phyloP scores from a whole-genome alignment of 2,113 vertebrate genomes.

The Seriola dumerili region DNA sequence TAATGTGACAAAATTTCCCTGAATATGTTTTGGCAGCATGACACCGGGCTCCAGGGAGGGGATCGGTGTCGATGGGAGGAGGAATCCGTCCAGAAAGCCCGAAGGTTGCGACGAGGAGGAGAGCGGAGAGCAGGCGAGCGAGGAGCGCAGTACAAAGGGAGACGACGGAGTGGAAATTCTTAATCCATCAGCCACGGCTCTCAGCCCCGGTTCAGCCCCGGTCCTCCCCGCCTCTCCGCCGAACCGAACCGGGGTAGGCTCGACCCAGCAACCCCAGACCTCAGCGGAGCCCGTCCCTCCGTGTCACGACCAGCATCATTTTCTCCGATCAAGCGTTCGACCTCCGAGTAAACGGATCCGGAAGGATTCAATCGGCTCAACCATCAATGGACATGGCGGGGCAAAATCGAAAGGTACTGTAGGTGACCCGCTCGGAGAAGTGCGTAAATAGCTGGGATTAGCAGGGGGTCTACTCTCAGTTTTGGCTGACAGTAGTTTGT shows the following conservation, averaged over 20 bases:
- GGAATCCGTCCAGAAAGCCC: conserved; percentile 90
- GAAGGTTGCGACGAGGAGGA: conserved; percentile 90
- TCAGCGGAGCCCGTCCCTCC: conserved; percentile 81
- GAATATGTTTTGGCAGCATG: conserved; percentile 89
- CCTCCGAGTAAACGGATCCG: conserved; percentile 97
- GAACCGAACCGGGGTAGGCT: conserved; percentile 71
- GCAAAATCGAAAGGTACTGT: conserved; percentile 90
- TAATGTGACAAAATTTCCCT: conserved; percentile 58
- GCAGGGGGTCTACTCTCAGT: conserved; percentile 27
- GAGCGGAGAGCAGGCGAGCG: conserved; percentile 92
- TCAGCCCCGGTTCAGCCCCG: conserved; percentile 78
- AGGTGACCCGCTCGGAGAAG: conserved; percentile 79
- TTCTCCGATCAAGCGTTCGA: conserved; percentile 97
- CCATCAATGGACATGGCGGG: conserved; percentile 86
- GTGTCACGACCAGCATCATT: conserved; percentile 98
- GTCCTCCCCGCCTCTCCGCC: conserved; percentile 76
- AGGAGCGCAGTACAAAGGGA: conserved; percentile 92
- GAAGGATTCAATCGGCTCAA: conserved; percentile 91
- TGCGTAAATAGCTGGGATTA: conserved; percentile 26
- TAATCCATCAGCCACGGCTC: conserved; percentile 83
- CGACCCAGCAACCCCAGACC: conserved; percentile 76
- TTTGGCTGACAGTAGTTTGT: conserved; percentile 35
- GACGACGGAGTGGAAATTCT: conserved; percentile 88
- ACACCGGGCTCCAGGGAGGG: conserved; percentile 94
- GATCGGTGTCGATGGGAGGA: conserved; percentile 90